phyloP scores from a whole-genome alignment of 2,888 invertebrate species.

The Chironomus tentans region DNA sequence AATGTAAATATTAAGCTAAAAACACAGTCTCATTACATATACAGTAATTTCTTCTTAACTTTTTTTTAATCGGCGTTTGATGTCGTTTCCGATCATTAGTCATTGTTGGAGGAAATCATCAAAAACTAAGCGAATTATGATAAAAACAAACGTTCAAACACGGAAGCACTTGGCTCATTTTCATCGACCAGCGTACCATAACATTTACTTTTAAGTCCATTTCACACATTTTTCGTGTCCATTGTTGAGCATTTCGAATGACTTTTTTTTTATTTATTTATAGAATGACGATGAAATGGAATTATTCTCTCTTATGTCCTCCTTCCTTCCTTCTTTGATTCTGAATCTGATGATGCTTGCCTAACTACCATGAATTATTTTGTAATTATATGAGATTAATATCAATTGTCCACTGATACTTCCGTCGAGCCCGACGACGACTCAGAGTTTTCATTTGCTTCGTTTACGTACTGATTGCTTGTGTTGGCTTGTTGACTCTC shows the following conservation, averaged over 20 bases:
- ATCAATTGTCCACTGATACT: background rate
- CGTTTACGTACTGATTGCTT: background rate
- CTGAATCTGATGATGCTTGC: background rate
- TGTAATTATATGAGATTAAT: background rate
- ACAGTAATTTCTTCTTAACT: background rate
- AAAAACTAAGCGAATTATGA: background rate
- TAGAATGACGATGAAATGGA: background rate
- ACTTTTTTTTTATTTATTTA: background rate
- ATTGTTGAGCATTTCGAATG: background rate
- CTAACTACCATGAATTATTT: background rate
- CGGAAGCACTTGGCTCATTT: background rate
- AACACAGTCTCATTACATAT: slow-evolving; percentile 19
- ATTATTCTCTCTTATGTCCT: background rate
- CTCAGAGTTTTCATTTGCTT: background rate
- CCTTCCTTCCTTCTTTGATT: background rate
- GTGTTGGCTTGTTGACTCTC: background rate
- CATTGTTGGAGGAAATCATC: background rate
- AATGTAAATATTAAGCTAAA: slow-evolving; percentile 11
- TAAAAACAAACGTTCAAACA: background rate
- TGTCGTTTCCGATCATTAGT: background rate
- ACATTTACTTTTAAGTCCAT: background rate
- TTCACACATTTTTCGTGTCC: background rate
- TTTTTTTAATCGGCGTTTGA: background rate
- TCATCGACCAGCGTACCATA: too few relatives aligned
- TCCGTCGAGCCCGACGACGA: background rate